Evolutionary conservation across 1,140 invertebrate genomes (phyloP).

Genomic region (Drosophila repletoides): DNA sequence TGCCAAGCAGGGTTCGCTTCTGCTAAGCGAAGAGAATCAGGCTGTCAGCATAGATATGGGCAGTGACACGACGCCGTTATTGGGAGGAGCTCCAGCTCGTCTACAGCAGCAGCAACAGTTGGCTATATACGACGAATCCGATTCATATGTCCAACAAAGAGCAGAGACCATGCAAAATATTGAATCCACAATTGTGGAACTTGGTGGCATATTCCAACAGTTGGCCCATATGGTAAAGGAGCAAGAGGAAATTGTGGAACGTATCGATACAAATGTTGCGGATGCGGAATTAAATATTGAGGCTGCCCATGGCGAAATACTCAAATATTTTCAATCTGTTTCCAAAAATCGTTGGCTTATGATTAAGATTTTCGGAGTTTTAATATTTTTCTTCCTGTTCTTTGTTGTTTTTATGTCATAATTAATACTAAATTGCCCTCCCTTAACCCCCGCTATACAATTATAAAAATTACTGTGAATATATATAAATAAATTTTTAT

Average conservation of each 20-base stretch:
- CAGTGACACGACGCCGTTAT: constrained; percentile 78
- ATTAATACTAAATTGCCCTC: constrained; percentile 44
- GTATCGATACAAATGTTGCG: constrained; percentile 98
- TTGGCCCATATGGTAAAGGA: constrained; percentile 99
- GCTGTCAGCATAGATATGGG: constrained; percentile 90
- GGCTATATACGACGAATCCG: constrained; percentile 92
- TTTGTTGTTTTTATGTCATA: constrained; percentile 98
- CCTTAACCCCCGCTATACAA: constrained; percentile 3
- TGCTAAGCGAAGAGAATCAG: constrained; percentile 87
- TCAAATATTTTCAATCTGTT: constrained; percentile 99
- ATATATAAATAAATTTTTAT: constrained; percentile 39
- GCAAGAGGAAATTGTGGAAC: constrained; percentile 98
- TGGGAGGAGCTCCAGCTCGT: constrained; percentile 41
- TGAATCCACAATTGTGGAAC: constrained; percentile 98
- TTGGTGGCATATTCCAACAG: constrained; percentile 99
- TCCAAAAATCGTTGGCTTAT: constrained; percentile 99
- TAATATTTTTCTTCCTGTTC: constrained; percentile 99
- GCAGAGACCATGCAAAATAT: constrained; percentile 99
- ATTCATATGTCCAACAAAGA: constrained; percentile 94
- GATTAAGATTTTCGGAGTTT: constrained; percentile 99
- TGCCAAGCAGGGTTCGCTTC: constrained; percentile 84
- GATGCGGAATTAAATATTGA: constrained; percentile 98
- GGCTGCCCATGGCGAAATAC: constrained; percentile 97
- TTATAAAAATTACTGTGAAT: constrained; percentile 55
- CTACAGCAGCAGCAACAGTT: constrained; percentile 85